phyloP scores from a whole-genome alignment of 2,113 vertebrate genomes.

The Pteruthius melanotis region DNA sequence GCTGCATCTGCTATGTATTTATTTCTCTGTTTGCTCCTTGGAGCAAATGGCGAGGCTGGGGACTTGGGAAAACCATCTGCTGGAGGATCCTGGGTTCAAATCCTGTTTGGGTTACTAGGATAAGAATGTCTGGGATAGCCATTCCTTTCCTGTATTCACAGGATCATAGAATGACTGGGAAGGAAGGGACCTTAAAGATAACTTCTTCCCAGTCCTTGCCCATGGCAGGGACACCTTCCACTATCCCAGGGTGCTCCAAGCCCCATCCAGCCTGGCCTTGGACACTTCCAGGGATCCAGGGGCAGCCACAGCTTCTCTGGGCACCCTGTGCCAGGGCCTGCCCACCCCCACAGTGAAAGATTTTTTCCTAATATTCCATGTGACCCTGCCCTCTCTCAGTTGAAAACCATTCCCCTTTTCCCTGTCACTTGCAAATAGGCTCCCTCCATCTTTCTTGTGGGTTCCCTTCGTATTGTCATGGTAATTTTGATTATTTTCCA shows the following conservation, averaged over 20 bases:
- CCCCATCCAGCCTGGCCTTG: accelerated
- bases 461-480: neutral
- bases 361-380: neutral
- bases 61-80: neutral
- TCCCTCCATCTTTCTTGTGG: neutral
- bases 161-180: neutral
- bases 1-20: neutral
- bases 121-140: neutral
- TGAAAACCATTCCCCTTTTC: neutral
- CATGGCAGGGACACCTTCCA: neutral
- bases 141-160: neutral
- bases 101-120: neutral
- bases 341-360: neutral
- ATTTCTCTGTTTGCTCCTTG: neutral
- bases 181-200: neutral
- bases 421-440: neutral
- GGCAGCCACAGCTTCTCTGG: neutral
- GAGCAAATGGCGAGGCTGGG: neutral
- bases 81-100: neutral
- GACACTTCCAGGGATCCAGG: neutral
- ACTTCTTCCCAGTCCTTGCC: accelerated
- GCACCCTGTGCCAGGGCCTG: neutral
- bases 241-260: neutral
- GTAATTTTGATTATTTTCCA: neutral
- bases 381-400: too few relatives aligned